Evolutionary conservation across 2,888 invertebrate genomes (phyloP), one percentile per base, ranked within the genome.

Genomic region (Helleia helle): DNA sequence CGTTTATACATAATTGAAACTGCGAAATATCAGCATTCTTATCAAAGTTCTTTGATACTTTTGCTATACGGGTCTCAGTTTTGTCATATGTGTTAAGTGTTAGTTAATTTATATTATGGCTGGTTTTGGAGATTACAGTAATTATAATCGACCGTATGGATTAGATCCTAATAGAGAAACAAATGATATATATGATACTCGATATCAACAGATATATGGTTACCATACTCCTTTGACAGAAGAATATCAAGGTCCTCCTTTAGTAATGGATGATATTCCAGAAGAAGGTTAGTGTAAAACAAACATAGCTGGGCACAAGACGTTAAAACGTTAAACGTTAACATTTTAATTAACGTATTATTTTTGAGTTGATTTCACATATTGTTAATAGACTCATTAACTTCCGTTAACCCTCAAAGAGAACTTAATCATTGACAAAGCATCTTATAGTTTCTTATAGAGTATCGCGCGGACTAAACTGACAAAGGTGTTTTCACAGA

Each of bases 121-220:
- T 59, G 85, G 85, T 40, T 80, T 86, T 59, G 73, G 79, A 47
- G 84, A 84, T 54, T 72, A 73, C 51, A 62, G 71, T 38, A 69
- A 71, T 41, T 84, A 74, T 49, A 81, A 81, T 47, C 68, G 84
- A 46, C 84, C 84, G 1, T 83, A 56, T 55, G 79, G 80, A 30
- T 54, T 84, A 42, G 83, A 84, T 62, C 77, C 72, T 4, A 76
- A 80, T 51, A 69, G 70, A 50, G 83, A 84, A 63, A 68, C 72
- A 1, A 81, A 71, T 51, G 83, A 85, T 52, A 61, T 84, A 41
- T 81, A 83, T 46, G 83, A 84, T 62, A 76, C 80, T 37, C 76
- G 85, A 29, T 85, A 80, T 57, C 81, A 83, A 58, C 84, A 85
- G 54, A 83, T 84, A 41, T 84, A 83, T 58, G 84, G 84, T 7